These are phyloP conservation scores for Caenorhabditis sulstoni DNA, from an alignment of 2,888 invertebrate genomes.

Conservation along the genomic window DNA sequence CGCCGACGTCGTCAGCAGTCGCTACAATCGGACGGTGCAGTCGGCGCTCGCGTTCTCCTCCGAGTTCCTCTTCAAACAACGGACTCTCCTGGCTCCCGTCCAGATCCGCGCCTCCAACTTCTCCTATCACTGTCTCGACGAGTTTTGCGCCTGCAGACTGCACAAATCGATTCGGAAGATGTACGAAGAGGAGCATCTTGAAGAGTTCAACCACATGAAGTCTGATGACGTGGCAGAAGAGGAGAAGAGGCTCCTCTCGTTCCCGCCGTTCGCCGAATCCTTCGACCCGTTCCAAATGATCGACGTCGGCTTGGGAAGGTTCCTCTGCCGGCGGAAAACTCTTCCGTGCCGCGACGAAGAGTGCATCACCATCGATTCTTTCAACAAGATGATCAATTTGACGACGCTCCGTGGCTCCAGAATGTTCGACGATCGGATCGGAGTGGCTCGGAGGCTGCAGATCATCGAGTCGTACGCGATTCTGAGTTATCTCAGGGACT, in stretches of 20 bases:
- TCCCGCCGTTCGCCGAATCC: slow-evolving; percentile 11
- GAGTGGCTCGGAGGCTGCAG: slow-evolving; percentile 47
- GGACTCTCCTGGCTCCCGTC: slow-evolving; percentile 35
- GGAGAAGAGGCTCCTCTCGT: slow-evolving; percentile 28
- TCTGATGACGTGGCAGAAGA: slow-evolving; percentile 36
- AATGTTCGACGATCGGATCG: slow-evolving; percentile 52
- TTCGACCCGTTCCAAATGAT: slow-evolving; percentile 60
- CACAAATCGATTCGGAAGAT: slow-evolving; percentile 44
- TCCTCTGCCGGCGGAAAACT: slow-evolving; percentile 44
- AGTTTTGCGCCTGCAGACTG: slow-evolving; percentile 55
- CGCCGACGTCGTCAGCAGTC: slow-evolving; percentile 84
- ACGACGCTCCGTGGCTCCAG: slow-evolving; percentile 58
- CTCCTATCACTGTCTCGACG: slow-evolving; percentile 65
- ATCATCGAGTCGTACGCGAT: slow-evolving; percentile 56
- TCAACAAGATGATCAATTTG: slow-evolving; percentile 60
- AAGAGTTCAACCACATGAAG: slow-evolving; percentile 34
- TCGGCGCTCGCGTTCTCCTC: slow-evolving; percentile 89
- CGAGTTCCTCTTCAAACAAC: slow-evolving; percentile 84
- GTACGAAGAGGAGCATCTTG: slow-evolving; percentile 43
- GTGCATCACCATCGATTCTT: slow-evolving; percentile 46
- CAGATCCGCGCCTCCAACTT: slow-evolving; percentile 57
- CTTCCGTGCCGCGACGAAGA: slow-evolving; percentile 48
- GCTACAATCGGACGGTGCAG: slow-evolving; percentile 92
- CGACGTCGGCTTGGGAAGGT: slow-evolving; percentile 54
- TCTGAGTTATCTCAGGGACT: slow-evolving; percentile 43